These are phyloP conservation scores for Edolisoma coerulescens DNA, from an alignment of 2,113 vertebrate genomes.

Conservation along the genomic window DNA sequence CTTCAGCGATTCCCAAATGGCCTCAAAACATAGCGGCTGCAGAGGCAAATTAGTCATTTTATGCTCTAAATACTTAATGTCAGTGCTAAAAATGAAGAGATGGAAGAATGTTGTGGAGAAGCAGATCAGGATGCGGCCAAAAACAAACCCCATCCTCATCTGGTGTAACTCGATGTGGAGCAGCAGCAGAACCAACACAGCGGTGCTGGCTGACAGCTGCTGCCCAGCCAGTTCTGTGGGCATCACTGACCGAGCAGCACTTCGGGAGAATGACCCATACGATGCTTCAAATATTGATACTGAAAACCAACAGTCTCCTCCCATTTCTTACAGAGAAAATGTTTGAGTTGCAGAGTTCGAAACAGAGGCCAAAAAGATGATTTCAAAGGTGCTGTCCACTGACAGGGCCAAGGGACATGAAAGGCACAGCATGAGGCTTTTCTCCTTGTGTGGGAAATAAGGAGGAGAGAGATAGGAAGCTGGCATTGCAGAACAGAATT, in stretches of 20 bases:
- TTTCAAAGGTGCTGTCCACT: slow-evolving; percentile 23
- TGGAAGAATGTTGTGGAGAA: slow-evolving; percentile 35
- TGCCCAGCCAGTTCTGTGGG: neutral
- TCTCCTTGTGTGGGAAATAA: slow-evolving; percentile 20
- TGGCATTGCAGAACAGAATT: neutral
- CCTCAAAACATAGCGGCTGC: neutral
- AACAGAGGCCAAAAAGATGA: neutral
- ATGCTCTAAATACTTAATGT: slow-evolving; percentile 16
- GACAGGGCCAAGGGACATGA: neutral
- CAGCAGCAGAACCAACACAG: neutral
- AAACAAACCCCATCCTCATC: neutral
- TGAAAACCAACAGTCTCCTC: neutral
- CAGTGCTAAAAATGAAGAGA: slow-evolving; percentile 42
- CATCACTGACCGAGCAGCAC: neutral
- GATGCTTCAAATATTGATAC: neutral
- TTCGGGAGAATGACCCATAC: accelerated
- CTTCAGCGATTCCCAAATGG: neutral
- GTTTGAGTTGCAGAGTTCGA: neutral
- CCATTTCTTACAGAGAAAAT: neutral
- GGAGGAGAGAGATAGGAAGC: slow-evolving; percentile 9
- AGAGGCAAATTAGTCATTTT: slow-evolving; percentile 16
- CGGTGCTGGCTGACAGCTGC: accelerated
- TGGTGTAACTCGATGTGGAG: neutral
- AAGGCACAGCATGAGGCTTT: slow-evolving; percentile 31
- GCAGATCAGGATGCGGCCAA: neutral